Base-by-base conservation (phyloP, 2,113 vertebrate genomes). In the Cromileptes altivelis region DNA sequence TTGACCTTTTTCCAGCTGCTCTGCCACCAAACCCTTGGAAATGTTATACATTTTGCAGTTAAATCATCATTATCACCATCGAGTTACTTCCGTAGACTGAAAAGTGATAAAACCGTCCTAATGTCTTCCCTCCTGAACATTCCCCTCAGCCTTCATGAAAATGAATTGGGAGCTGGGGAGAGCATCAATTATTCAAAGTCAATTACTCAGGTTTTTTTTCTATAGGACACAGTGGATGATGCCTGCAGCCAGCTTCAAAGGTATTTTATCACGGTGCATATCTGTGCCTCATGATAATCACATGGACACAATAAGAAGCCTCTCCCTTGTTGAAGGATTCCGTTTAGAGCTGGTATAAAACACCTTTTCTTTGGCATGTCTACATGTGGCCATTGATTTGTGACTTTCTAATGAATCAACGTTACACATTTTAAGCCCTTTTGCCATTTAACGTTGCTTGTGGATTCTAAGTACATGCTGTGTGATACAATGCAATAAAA, bases 181-280 rank as follows among this genome's bases (percentile, higher is more conserved):
- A 42, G 58, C 74, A 90, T 93, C 42, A 90, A 93, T 93, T 86
- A 94, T 92, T 94, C 79, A 92, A 87, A 90, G 75, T 82, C 68
- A 91, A 92, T 94, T 92, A 90, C 84, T 89, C 85, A 85, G 76
- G 40, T 88, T 80, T 80, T 70, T 70, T 33, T 82, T 33, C 53
- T 69, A 15, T 49, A 67, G 56, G 71, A 83, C 72, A 74, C 50
- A 69, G 50, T 47, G 33, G 74, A 65, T 17, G 30, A 40, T 75
- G 33, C 71, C 75, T 85, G 47, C 55, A 42, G 60, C 61, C 27
- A 79, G 58, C 45, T 69, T 19, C 53, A 25, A 53, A 25, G 23
- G 47, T 84, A 81, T 86, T 76, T 57, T 75, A 73, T 86, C 57
- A 75, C 55, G 9, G 11, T 58, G 25, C 25, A 57, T 40, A 76